Percentiles rank a stretch among this genome's conserved stretches.
Evolutionary conservation across 2,113 vertebrate species (phyloP).

Genomic region (Mystacornis crossleyi): DNA sequence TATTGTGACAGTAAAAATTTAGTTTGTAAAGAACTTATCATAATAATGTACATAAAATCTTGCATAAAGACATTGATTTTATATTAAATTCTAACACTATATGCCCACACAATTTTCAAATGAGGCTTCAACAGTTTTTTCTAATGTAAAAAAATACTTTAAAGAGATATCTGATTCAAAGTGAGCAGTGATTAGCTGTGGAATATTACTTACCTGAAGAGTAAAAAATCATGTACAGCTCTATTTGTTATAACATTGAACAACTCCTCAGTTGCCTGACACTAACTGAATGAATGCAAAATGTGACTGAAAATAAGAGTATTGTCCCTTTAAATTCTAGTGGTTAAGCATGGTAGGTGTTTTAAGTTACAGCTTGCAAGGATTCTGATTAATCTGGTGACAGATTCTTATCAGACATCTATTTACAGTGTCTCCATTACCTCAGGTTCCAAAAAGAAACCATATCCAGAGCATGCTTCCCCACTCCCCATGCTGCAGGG

Average conservation of each 20-base stretch:
- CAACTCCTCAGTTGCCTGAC: background rate
- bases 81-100: background rate
- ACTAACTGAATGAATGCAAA: background rate
- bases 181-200: background rate
- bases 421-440: slow-evolving; percentile 51
- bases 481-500: background rate
- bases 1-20: background rate
- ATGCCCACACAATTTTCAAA: background rate
- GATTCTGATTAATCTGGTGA: slow-evolving; percentile 53
- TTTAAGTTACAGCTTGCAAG: slow-evolving; percentile 59
- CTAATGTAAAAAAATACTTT: background rate
- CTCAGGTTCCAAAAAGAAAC: slow-evolving; percentile 60
- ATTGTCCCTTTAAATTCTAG: slow-evolving; percentile 34
- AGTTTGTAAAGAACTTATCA: background rate
- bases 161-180: background rate
- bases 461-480: background rate
- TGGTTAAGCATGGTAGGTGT: background rate
- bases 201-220: background rate
- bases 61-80: background rate
- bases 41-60: background rate
- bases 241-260: background rate
- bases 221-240: background rate
- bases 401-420: slow-evolving; percentile 60
- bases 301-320: background rate
- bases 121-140: background rate